These are phyloP conservation scores for Callosobruchus maculatus DNA, from an alignment of 2,888 invertebrate genomes.

Conservation along the genomic window DNA sequence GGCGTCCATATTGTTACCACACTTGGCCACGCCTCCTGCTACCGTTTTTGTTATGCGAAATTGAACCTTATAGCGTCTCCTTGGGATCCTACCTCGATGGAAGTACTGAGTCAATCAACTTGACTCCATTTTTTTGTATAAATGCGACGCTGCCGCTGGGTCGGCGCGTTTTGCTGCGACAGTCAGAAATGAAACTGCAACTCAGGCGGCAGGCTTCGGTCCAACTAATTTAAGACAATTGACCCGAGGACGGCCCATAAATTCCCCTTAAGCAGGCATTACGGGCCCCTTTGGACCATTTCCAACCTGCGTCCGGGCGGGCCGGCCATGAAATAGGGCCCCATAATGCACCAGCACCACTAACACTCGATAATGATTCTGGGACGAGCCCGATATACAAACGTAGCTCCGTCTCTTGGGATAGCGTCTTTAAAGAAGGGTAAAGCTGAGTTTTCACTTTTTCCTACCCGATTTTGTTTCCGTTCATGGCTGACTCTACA, in stretches of 20 bases:
- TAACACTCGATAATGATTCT: not conserved
- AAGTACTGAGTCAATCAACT: too few species aligned
- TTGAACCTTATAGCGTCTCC: too few species aligned
- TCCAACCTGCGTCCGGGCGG: not conserved
- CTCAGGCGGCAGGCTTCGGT: not conserved
- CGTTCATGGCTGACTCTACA: too few species aligned
- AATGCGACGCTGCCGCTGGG: too few species aligned
- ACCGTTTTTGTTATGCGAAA: too few species aligned
- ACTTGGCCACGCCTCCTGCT: too few species aligned
- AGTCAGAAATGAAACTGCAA: not conserved
- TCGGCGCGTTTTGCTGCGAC: not conserved
- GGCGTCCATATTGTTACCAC: too few species aligned
- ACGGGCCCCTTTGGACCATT: slow-evolving; percentile 1
- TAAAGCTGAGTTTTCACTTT: not conserved
- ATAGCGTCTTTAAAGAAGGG: not conserved
- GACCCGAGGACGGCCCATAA: slow-evolving; percentile 1
- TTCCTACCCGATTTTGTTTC: not conserved
- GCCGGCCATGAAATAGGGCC: not conserved
- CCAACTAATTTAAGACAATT: slow-evolving; percentile 2
- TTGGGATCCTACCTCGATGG: too few species aligned
- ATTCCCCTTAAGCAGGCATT: slow-evolving; percentile 1
- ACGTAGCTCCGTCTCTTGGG: not conserved
- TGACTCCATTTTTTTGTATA: too few species aligned
- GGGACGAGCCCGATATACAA: not conserved
- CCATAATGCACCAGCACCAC: not conserved